These are phyloP conservation scores for Sminthurides aquaticus DNA, from an alignment of 2,888 invertebrate species.

Conservation along the genomic window DNA sequence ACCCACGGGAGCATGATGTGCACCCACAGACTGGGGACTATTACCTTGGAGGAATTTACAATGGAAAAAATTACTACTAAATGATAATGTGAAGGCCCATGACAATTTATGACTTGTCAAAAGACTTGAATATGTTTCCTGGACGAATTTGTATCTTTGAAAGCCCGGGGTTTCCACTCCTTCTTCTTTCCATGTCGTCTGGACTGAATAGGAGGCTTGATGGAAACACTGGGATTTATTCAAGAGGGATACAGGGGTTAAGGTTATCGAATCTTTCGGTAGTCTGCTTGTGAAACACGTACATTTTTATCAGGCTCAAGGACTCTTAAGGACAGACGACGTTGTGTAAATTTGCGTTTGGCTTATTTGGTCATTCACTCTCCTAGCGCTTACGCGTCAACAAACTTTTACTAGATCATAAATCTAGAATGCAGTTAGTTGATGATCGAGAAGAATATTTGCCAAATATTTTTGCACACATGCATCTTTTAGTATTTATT, in stretches of 20 bases:
- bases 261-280: background rate
- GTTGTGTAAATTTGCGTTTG: background rate
- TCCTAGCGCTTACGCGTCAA: no score
- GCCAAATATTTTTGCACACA: background rate
- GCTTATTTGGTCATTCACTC: no score
- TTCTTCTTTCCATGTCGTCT: no score
- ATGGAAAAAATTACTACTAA: constrained; percentile 18
- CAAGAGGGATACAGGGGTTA: background rate
- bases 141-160: background rate
- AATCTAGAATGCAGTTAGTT: background rate
- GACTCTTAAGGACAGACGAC: background rate
- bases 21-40: constrained; percentile 6
- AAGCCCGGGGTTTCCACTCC: no score
- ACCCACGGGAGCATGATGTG: constrained; percentile 11
- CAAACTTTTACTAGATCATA: background rate
- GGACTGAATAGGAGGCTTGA: no score
- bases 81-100: background rate
- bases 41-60: constrained; percentile 15
- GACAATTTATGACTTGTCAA: background rate
- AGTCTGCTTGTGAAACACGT: background rate
- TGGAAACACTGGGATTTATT: background rate
- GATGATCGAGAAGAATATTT: background rate
- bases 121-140: background rate
- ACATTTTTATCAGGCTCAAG: background rate
- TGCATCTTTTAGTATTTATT: no score